Evolutionary conservation across 1,140 invertebrate genomes (phyloP).

Genomic region (Sarcophaga peregrina): DNA sequence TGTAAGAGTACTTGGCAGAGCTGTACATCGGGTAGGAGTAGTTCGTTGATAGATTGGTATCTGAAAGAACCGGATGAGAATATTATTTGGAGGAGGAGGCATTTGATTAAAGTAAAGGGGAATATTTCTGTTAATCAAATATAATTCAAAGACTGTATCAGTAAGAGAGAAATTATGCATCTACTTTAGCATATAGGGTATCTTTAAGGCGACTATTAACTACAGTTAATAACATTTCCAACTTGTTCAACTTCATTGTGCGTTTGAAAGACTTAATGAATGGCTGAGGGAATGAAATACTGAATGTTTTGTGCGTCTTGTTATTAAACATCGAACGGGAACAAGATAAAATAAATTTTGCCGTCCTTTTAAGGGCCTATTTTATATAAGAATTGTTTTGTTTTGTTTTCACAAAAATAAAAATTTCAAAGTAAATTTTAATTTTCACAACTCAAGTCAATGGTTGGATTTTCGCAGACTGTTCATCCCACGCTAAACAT

Average conservation of each 20-base stretch:
- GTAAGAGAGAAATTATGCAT: no score
- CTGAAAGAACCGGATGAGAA: no score
- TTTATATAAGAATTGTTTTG: not conserved
- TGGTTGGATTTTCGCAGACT: not conserved
- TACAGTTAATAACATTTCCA: not conserved
- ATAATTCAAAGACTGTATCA: no score
- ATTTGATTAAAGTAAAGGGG: no score
- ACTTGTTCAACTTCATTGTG: not conserved
- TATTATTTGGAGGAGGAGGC: no score
- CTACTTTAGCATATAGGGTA: not conserved
- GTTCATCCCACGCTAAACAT: conserved; percentile 12
- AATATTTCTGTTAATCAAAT: no score
- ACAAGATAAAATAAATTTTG: not conserved
- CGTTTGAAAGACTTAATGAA: conserved; percentile 3
- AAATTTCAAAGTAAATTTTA: not conserved
- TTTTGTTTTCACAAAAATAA: not conserved
- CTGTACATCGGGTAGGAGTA: not conserved
- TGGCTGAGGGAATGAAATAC: not conserved
- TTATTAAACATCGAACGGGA: not conserved
- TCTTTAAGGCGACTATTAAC: not conserved
- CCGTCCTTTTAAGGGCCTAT: not conserved
- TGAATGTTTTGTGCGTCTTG: not conserved
- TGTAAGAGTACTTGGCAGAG: not conserved
- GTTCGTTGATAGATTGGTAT: no score
- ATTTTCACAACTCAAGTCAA: not conserved